Percentiles rank a stretch among this genome's conserved stretches.
Conservation (phyloP, 2,797 vertebrate species). For the Jordanella pulchra region DNA sequence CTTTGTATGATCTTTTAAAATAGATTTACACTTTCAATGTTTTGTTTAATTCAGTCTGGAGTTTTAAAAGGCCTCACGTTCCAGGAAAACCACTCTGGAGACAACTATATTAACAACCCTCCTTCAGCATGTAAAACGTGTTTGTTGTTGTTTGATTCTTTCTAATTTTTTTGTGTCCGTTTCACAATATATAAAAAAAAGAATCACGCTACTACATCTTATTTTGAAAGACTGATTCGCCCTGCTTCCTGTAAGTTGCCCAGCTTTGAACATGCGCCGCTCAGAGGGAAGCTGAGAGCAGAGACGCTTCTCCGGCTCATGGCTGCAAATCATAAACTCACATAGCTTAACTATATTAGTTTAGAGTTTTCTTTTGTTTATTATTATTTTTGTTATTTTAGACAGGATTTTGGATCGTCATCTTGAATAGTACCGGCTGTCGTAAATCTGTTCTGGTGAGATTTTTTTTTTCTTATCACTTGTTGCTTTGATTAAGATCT, state of each 20-base stretch:
- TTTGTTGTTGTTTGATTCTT: not conserved
- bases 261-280: not conserved
- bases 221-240: slow-evolving; percentile 22
- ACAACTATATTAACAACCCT: no score
- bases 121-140: not conserved
- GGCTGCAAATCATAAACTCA: not conserved
- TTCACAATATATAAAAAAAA: not conserved
- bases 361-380: not conserved
- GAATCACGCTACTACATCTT: not conserved
- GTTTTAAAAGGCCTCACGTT: no score
- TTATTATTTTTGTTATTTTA: not conserved
- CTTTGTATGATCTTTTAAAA: no score
- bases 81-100: no score
- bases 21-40: no score
- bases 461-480: not conserved
- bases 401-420: not conserved
- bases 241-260: slow-evolving; percentile 28
- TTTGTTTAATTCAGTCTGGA: no score
- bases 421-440: not conserved
- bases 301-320: not conserved
- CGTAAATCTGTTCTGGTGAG: slow-evolving; percentile 42
- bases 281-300: not conserved
- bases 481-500: slow-evolving; percentile 6
- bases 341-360: not conserved
- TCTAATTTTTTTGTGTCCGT: not conserved